A percentile compares a stretch with the other conserved stretches of the same genome.
Evolutionary conservation across 2,888 invertebrate genomes (phyloP).

Genomic region (Cheilosia vulpina): DNA sequence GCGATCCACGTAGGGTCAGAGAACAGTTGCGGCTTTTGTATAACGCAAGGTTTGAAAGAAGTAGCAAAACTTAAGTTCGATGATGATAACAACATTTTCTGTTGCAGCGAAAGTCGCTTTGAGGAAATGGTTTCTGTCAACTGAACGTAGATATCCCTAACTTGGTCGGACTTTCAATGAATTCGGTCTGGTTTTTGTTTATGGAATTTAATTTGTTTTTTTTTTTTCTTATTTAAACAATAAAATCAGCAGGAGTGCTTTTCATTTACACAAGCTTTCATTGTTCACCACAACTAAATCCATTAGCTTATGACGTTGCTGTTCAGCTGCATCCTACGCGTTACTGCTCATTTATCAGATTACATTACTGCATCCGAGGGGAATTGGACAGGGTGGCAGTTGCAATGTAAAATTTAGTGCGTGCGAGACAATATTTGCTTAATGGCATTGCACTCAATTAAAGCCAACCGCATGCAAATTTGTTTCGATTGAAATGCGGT

Average conservation of each 20-base stretch:
- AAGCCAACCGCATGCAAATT: slow-evolving; percentile 44
- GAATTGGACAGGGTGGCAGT: background rate
- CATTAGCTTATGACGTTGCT: slow-evolving; percentile 12
- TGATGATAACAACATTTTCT: background rate
- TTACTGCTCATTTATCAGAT: slow-evolving; percentile 43
- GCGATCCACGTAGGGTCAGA: background rate
- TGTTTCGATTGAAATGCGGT: slow-evolving; percentile 24
- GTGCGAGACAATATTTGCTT: slow-evolving; percentile 43
- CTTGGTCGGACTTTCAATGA: background rate
- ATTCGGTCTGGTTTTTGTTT: background rate
- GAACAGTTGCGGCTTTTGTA: background rate
- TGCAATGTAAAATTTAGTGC: slow-evolving; percentile 36
- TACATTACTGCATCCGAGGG: slow-evolving; percentile 39
- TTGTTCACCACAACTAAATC: background rate
- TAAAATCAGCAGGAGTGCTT: too few species aligned
- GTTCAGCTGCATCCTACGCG: slow-evolving; percentile 16
- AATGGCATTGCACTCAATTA: slow-evolving; percentile 54
- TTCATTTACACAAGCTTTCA: too few species aligned
- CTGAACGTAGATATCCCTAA: background rate
- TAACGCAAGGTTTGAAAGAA: background rate
- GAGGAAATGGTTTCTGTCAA: background rate
- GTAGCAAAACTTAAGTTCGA: background rate
- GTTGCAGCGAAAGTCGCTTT: background rate
- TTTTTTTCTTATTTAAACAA: too few species aligned
- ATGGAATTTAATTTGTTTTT: background rate